Evolutionary conservation across 2,113 vertebrate species (phyloP).

Genomic region (Saimiri boliviensis): DNA sequence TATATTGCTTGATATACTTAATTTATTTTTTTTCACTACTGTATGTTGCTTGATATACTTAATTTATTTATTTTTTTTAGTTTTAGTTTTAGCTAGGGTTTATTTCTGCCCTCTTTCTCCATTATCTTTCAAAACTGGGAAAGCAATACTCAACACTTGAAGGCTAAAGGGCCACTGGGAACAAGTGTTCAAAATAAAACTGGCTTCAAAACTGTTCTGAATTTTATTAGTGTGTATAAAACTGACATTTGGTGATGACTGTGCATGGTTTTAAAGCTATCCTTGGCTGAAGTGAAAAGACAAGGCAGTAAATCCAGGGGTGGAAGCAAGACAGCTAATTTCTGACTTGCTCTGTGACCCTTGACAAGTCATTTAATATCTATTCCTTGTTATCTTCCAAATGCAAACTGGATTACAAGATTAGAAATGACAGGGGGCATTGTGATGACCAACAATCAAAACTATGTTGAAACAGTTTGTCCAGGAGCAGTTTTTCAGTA

Average conservation of each 20-base stretch:
- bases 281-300: background rate
- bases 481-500: background rate
- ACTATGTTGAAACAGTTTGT: background rate
- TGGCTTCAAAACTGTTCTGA: background rate
- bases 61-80: background rate
- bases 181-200: conserved; percentile 45
- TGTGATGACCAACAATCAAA: background rate
- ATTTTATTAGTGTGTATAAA: conserved; percentile 41
- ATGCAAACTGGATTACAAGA: background rate
- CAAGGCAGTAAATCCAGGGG: conserved; percentile 29
- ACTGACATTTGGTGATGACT: conserved; percentile 3
- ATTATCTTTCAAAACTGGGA: conserved; percentile 60
- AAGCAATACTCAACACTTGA: conserved; percentile 39
- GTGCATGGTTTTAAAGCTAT: background rate
- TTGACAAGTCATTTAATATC: conserved; percentile 13
- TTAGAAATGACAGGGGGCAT: background rate
- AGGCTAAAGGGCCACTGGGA: conserved; percentile 13
- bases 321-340: background rate
- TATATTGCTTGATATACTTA: conserved; percentile 18
- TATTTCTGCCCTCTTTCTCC: conserved; percentile 43
- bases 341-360: background rate
- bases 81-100: background rate
- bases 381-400: background rate
- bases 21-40: background rate
- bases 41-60: conserved; percentile 19